Evolutionary conservation across 2,113 vertebrate genomes (phyloP).

Genomic region (Esox niger): DNA sequence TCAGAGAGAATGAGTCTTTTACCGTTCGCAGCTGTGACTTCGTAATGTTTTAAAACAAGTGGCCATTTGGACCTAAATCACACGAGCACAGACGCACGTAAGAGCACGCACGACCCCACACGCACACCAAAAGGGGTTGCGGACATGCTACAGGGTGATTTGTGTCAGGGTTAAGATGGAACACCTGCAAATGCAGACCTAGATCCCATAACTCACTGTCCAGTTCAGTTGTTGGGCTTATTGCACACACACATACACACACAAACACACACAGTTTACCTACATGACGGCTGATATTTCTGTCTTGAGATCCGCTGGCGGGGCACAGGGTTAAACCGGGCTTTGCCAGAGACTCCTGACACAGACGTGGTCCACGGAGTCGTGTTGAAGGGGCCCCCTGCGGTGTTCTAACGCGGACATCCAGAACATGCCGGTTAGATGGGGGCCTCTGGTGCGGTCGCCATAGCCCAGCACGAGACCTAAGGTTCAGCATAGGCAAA

Average conservation of each 20-base stretch:
- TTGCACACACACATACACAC: not conserved
- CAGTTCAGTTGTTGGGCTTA: conserved; percentile 34
- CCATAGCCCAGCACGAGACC: too few species aligned
- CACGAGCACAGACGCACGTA: not conserved
- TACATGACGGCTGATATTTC: not conserved
- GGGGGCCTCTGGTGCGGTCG: too few species aligned
- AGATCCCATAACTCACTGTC: conserved; percentile 10
- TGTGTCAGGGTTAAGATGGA: conserved; percentile 54
- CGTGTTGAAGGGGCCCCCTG: conserved; percentile 65
- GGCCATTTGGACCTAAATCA: conserved; percentile 22
- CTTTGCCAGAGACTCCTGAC: conserved; percentile 57
- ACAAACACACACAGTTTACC: conserved; percentile 22
- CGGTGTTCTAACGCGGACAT: conserved; percentile 68
- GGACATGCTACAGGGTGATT: conserved; percentile 44
- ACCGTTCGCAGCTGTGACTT: conserved; percentile 37
- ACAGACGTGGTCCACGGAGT: conserved; percentile 45
- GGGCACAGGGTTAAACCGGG: not conserved
- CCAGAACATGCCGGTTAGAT: conserved; percentile 62
- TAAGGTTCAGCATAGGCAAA: too few species aligned
- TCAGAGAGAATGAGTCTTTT: conserved; percentile 3
- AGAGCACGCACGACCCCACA: too few species aligned
- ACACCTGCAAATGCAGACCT: conserved; percentile 50
- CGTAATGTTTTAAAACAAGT: conserved; percentile 33
- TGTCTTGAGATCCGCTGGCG: not conserved
- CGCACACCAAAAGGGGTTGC: not conserved